Evolutionary conservation across 2,797 vertebrate genomes (phyloP).

Genomic region (Propithecus perrieri): DNA sequence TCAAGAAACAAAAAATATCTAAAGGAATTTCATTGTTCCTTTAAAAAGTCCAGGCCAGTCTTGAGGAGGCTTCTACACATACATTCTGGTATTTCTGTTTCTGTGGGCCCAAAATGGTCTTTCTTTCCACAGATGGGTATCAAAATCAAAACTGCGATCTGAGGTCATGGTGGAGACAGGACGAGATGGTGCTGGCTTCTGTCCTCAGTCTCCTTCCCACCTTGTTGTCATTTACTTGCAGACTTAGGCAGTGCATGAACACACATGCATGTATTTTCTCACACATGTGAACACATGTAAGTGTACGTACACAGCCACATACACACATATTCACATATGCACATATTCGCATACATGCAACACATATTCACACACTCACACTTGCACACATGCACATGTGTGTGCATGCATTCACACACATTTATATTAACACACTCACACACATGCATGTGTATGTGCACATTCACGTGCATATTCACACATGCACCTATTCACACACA

Average conservation of each 20-base stretch:
- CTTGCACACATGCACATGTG: not conserved
- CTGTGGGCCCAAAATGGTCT: not conserved
- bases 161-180: accelerated
- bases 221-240: not conserved
- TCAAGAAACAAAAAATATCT: constrained; percentile 76
- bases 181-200: not conserved
- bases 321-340: no score
- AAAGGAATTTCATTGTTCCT: constrained; percentile 68
- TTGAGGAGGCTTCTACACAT: not conserved
- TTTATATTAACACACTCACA: no score
- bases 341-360: not conserved
- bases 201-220: not conserved
- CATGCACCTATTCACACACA: no score
- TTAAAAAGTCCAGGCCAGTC: constrained; percentile 38
- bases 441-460: not conserved
- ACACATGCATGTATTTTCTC: no score
- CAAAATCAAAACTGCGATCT: not conserved
- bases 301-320: not conserved
- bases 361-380: not conserved
- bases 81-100: not conserved
- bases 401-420: not conserved
- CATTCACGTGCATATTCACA: no score
- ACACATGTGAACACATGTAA: not conserved
- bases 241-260: not conserved
- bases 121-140: not conserved